Evolutionary conservation across 2,113 vertebrate species (phyloP).

Genomic region (Myotis brandtii): DNA sequence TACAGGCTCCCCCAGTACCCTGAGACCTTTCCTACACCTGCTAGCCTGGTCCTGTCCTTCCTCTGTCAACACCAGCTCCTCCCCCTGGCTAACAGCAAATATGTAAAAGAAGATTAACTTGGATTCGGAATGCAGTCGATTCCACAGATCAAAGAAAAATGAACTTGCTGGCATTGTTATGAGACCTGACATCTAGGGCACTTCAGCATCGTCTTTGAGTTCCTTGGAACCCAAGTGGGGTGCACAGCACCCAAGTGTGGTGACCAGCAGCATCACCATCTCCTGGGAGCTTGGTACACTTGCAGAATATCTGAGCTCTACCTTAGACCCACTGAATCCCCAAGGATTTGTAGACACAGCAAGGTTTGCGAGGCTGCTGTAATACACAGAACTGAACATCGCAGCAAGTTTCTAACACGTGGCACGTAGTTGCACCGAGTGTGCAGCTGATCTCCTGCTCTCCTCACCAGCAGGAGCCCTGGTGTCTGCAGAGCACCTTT

Average conservation of each 20-base stretch:
- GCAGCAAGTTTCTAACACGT: neutral
- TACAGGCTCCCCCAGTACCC: neutral
- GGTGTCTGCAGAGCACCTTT: conserved; percentile 10
- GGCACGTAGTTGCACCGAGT: neutral
- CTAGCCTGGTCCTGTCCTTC: no score
- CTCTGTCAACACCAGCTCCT: neutral
- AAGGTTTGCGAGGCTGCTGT: neutral
- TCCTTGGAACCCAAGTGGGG: neutral
- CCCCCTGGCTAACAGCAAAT: neutral
- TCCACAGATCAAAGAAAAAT: neutral
- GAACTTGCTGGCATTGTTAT: neutral
- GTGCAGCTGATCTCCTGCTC: neutral
- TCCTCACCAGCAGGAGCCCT: neutral
- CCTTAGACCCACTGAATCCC: neutral
- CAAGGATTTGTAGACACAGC: neutral
- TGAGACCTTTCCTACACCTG: neutral
- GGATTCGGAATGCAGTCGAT: neutral
- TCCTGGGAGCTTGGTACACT: neutral
- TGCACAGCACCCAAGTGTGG: neutral
- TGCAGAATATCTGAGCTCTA: neutral
- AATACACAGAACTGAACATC: neutral
- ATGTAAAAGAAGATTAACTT: neutral
- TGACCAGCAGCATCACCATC: neutral
- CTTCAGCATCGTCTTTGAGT: neutral
- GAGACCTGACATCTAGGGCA: neutral